Base-by-base conservation (phyloP, 2,113 vertebrate species). In the Mesoclemmys tuberculata region DNA sequence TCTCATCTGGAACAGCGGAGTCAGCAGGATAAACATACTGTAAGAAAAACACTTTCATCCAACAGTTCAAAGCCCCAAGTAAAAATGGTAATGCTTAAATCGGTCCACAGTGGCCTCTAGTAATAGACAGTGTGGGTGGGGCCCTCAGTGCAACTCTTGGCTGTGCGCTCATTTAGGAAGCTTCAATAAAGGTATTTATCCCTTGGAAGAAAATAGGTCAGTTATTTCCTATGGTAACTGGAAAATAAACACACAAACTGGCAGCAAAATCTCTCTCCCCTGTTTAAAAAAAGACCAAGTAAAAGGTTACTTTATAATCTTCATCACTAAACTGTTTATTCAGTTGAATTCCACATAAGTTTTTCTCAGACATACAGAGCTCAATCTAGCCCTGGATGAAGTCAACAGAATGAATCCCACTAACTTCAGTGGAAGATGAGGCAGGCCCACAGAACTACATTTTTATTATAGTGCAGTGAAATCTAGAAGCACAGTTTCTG, bases 211-310 rank as follows among this genome's bases (percentile, higher is more conserved):
- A 97, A 98, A 96, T 96, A 97, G 96, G 94, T 97, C 97, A 98
- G 97, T 98, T 98, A 98, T 98, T 98, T 98, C 93, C 98, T 98
- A 98, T 98, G 97, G 98, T 96, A 98, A 98, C 98, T 97, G 97
- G 93, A 98, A 98, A 98, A 98, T 97, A 98, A 98, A 98, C 96
- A 97, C 84, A 88, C 91, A 97, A 97, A 98, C 96, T 96, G 95
- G 95, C 95, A 97, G 94, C 35, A 95, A 96, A 97, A 93, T 82
- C 90, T 93, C 93, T 88, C 92, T 93, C 71, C 84, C 84, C 61
- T 89, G 48, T 94, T 93, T 75, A 56, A 21, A 90, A 78, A 64
- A 92, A 82, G 44, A 92, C 49, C 81, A 91, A 97, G 91, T 94
- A 92, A 97, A 96, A 97, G 92, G 88, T 97, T 98, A 96, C 93